Evolutionary conservation across 2,888 invertebrate genomes (phyloP), one percentile per base, ranked within the genome.

Genomic region (Muschampia plurimacula): DNA sequence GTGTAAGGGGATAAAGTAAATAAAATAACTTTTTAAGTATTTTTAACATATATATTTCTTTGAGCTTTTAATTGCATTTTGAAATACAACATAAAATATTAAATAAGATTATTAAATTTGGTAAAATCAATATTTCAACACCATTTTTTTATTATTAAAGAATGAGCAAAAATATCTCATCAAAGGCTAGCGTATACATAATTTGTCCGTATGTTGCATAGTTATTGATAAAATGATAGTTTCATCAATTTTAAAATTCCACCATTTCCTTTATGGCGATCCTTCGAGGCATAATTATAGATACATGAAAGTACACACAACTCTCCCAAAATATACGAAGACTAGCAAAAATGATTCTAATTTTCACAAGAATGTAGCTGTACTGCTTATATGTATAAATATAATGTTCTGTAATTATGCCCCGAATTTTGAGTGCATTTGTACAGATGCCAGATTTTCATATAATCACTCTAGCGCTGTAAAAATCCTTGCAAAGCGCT

Each of bases 41-140:
- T 96, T 96, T 96, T 96, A 96, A 96, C 96, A 96, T 96, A 96
- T 96, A 96, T 96, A 96, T 96, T 96, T 96, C 96, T 96, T 96
- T 97, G 96, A 96, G 96, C 96, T 96, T 96, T 95, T 96, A 96
- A 96, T 96, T 96, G 96, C 96, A 96, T 96, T 96, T 96, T 96
- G 96, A 96, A 96, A 96, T 96, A 96, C 96, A 96, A 96, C 96
- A 96, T 96, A 94, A 94, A 96, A 96, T 96, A 96, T 96, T 96
- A 96, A 96, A 96, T 96, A 96, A 96, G 96, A 96, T 96, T 96
- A 96, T 95, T 94, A 91, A 95, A 95, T 96, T 96, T 96, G 96
- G 96, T 96, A 96, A 96, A 96, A 96, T 96, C 96, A 96, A 96
- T 95, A 95, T 94, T 92, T 93, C 86, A 93, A 94, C 94, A 94